Evolutionary conservation across 2,888 invertebrate genomes (phyloP).

Genomic region (Yponomeuta evonymella): DNA sequence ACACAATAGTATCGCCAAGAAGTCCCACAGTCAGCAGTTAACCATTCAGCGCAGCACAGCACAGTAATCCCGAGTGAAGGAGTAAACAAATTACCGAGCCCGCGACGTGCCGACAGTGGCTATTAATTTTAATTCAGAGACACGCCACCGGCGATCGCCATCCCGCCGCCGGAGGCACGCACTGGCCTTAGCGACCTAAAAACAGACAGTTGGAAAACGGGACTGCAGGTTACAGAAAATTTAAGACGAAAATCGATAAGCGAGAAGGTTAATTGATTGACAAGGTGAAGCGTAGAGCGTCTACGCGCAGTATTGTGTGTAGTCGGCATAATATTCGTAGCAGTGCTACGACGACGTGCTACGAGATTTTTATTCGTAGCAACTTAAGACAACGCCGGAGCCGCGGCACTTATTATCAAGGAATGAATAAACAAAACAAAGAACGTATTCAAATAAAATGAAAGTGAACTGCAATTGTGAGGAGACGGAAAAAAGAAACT

Average conservation of each 20-base stretch:
- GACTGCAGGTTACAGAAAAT: background rate
- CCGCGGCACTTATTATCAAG: slow-evolving; percentile 7
- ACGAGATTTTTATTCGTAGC: background rate
- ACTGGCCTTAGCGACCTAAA: slow-evolving; percentile 44
- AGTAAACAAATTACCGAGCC: slow-evolving; percentile 71
- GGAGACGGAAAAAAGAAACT: slow-evolving; percentile 10
- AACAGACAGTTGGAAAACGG: background rate
- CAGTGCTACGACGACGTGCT: background rate
- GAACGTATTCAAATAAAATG: background rate
- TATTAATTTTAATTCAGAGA: slow-evolving; percentile 75
- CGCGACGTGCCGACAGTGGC: slow-evolving; percentile 52
- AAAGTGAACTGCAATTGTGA: slow-evolving; percentile 4
- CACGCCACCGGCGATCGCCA: slow-evolving; percentile 22
- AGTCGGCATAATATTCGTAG: background rate
- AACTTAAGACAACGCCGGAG: background rate
- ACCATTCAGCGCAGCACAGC: slow-evolving; percentile 25
- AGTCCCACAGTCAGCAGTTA: too few species aligned
- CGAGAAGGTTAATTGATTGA: background rate
- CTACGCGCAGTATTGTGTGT: background rate
- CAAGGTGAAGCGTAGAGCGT: background rate
- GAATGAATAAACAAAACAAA: background rate
- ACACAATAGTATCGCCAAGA: too few species aligned
- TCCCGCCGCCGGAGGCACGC: too few species aligned
- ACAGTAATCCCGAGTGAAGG: slow-evolving; percentile 68
- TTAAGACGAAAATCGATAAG: background rate